phyloP scores from a whole-genome alignment of 2,888 invertebrate genomes.

The Blomia tropicalis region DNA sequence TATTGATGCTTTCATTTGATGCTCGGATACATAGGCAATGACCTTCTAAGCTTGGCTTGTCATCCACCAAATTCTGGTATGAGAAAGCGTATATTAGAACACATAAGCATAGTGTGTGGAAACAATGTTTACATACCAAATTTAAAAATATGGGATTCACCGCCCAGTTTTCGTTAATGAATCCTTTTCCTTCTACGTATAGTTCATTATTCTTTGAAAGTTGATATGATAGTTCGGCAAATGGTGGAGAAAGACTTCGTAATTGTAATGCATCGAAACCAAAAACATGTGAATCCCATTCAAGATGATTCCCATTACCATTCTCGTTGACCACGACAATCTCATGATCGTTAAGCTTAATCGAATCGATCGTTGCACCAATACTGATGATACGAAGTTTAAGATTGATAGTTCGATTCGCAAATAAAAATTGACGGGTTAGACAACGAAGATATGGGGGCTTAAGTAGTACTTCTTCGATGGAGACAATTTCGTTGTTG shows the following conservation, averaged over 20 bases:
- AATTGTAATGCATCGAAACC: constrained; percentile 22
- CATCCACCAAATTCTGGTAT: constrained; percentile 15
- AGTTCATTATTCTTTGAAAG: constrained; percentile 23
- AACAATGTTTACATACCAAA: constrained; percentile 18
- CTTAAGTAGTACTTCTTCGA: constrained; percentile 25
- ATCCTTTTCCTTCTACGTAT: constrained; percentile 21
- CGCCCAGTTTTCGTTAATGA: background rate
- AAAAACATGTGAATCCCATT: constrained; percentile 23
- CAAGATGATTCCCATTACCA: background rate
- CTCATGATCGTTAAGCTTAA: constrained; percentile 21
- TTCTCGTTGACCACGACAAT: constrained; percentile 11
- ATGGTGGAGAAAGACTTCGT: background rate
- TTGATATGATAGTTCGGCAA: constrained; percentile 21
- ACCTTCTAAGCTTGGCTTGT: constrained; percentile 19
- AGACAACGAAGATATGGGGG: constrained; percentile 8
- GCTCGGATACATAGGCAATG: constrained; percentile 20
- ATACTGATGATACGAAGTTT: constrained; percentile 16
- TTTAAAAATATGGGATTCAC: constrained; percentile 22
- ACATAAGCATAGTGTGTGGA: background rate
- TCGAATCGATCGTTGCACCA: constrained; percentile 20
- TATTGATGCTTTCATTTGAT: constrained; percentile 15
- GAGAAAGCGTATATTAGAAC: background rate
- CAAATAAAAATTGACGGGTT: constrained; percentile 21
- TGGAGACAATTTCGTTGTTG: constrained; percentile 24
- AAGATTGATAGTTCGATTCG: constrained; percentile 22